These are phyloP conservation scores for Galaxea fascicularis DNA, from an alignment of 92 coral and sea anemone genomes.

Conservation along the genomic window DNA sequence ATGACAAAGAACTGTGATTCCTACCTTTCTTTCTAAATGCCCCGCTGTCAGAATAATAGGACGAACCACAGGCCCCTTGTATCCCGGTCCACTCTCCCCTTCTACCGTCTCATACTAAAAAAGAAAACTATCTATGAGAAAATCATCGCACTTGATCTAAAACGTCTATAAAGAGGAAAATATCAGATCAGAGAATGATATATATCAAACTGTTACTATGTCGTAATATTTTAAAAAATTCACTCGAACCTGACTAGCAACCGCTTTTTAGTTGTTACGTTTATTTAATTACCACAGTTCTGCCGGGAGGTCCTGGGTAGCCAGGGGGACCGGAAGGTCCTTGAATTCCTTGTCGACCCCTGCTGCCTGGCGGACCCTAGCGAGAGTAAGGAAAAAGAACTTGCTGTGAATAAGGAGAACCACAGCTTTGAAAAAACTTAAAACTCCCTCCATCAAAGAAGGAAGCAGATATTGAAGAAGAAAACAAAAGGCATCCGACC, in stretches of 20 bases:
- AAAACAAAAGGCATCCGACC: too few species aligned
- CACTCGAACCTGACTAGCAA: too few species aligned
- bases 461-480: too few species aligned
- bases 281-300: constrained; percentile 38
- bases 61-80: constrained; percentile 61
- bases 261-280: too few species aligned
- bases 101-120: constrained; percentile 47
- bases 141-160: too few species aligned
- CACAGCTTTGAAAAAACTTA: too few species aligned
- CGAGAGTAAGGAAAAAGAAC: neutral
- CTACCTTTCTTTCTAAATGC: constrained; percentile 14
- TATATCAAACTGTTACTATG: too few species aligned
- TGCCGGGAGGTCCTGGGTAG: constrained; percentile 59
- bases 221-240: too few species aligned
- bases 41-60: constrained; percentile 46
- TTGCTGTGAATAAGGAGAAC: neutral
- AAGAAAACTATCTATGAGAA: neutral
- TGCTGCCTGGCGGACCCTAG: constrained; percentile 40
- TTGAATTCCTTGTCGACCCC: constrained; percentile 50
- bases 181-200: too few species aligned
- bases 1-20: neutral
- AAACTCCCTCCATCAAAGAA: too few species aligned
- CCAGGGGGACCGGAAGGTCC: constrained; percentile 71
- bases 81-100: constrained; percentile 70
- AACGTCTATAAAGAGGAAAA: too few species aligned